Evolutionary conservation across 2,797 vertebrate genomes (phyloP), one percentile per base, ranked within the genome.

Genomic region (Scolopax rusticola): DNA sequence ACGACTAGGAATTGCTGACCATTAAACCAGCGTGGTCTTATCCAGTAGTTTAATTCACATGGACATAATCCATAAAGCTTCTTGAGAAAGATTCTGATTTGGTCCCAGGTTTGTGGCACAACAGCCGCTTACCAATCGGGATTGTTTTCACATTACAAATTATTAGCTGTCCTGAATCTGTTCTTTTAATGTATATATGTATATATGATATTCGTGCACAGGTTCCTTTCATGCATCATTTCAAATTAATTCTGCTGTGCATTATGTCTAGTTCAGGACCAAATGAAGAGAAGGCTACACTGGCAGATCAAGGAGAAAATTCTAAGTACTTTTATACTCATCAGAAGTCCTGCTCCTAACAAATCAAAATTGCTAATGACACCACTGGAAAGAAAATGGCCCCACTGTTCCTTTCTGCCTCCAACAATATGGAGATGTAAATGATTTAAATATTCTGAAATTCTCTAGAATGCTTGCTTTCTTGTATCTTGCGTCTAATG

Each of bases 41-140:
- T 21, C 61, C 51, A 60, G 84, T 93, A 77, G 92, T 83, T 95
- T 83, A 87, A 77, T 87, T 96, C 84, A 71, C 67, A 74, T 15
- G 23, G 61, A 51, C 54, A 71, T 59, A 67, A 90, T 65, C 64
- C 60, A 89, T 82, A 94, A 71, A 27, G 21, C 36, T 20, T 64
- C 54, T 65, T 67, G 51, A 68, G 92, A 93, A 88, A 79, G 24
- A 79, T 60, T 47, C 65, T 74, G 36, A 82, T 79, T 86, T 30
- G 63, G 33, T 80, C 24, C 11, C 38, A 74, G 21, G 25, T 71
- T 78, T 51, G 78, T 33, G 41, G 67, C 60, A 71, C 45, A 59
- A 27, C 8, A 59, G 21, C 41, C 65, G 15, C 36, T 67, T 50
- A 56, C 20, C 25, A 67, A 74, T 59, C 17, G 65, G 30, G 12